Evolutionary conservation across 2,797 vertebrate species (phyloP), one percentile per base, ranked within the genome.

Genomic region (Cryptoprocta ferox): DNA sequence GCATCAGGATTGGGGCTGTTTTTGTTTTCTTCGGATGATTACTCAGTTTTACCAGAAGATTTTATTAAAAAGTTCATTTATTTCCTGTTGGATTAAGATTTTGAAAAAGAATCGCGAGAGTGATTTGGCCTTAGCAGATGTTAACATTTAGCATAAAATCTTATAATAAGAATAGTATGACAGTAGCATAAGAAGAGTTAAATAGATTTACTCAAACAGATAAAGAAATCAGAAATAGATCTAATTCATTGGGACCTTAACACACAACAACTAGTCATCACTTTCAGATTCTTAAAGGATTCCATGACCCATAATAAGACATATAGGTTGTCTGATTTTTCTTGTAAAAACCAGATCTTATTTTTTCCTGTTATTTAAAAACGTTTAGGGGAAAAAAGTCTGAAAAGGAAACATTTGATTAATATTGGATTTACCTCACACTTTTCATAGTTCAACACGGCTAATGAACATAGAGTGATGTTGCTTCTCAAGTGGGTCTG

Each of bases 281-380:
- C 81, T 91, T 93, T 96, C 63, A 66, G 30, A 66, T 42, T 96
- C 30, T 71, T 90, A 65, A 53, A 91, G 42, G 26, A 89, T 80
- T 83, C 39, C 26, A 76, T 73, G 66, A 83, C 39, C 76, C 53
- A 59, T 70, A 39, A 50, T 61, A 39, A 50, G 53, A 86, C 28
- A 66, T 78, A 61, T 11, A 73, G 12, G 4, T 89, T 94, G 37
- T 82, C 65, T 94, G 90, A 91, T 94, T 95, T 63, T 90, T 24
- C 35, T 4, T 37, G 0, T 75, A 68, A 76, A 32, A 83, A 95
- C 59, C 48, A 53, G 56, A 66, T 42, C 63, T 42, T 61, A 95
- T 35, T 63, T 97, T 80, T 92, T 76, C 65, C 28, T 66, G 16
- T 96, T 83, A 81, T 65, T 81, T 97, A 37, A 61, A 96, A 94